Evolutionary conservation across 2,797 vertebrate genomes (phyloP).

Genomic region (Anabas testudineus): DNA sequence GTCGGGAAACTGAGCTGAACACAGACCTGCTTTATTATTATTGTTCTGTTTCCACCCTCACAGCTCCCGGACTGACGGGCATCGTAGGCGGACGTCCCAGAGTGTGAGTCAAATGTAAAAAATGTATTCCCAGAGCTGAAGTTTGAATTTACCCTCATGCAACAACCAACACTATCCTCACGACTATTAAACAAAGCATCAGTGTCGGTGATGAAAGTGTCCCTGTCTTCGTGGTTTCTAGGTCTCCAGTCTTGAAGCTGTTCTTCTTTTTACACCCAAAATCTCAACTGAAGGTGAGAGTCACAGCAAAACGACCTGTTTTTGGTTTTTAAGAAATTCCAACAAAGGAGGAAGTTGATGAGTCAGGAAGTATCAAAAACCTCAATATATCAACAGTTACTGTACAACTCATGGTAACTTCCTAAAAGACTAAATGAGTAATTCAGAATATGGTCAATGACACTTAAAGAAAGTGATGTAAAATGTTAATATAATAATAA

Average conservation of each 20-base stretch:
- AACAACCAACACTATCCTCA: background rate
- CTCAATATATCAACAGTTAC: no score
- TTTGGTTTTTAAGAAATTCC: background rate
- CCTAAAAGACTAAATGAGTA: no score
- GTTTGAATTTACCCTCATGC: no score
- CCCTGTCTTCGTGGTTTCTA: slow-evolving; percentile 47
- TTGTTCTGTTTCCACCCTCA: background rate
- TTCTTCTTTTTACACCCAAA: slow-evolving; percentile 90
- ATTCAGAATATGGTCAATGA: no score
- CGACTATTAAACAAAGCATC: no score
- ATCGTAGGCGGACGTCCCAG: slow-evolving; percentile 86
- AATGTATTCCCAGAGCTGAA: background rate
- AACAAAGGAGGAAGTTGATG: background rate
- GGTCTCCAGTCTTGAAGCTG: slow-evolving; percentile 89
- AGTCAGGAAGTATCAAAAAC: background rate
- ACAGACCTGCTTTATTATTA: no score
- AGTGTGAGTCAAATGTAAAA: slow-evolving; percentile 82
- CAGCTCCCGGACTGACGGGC: slow-evolving; percentile 88
- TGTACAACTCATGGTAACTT: background rate
- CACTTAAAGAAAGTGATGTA: no score
- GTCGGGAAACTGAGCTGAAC: slow-evolving; percentile 11
- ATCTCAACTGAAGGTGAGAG: slow-evolving; percentile 83
- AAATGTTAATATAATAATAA: background rate
- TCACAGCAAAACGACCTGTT: background rate
- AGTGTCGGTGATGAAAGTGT: no score